Evolutionary conservation across 2,888 invertebrate genomes (phyloP), one percentile per base, ranked within the genome.

Genomic region (Dermolepida albohirtum): DNA sequence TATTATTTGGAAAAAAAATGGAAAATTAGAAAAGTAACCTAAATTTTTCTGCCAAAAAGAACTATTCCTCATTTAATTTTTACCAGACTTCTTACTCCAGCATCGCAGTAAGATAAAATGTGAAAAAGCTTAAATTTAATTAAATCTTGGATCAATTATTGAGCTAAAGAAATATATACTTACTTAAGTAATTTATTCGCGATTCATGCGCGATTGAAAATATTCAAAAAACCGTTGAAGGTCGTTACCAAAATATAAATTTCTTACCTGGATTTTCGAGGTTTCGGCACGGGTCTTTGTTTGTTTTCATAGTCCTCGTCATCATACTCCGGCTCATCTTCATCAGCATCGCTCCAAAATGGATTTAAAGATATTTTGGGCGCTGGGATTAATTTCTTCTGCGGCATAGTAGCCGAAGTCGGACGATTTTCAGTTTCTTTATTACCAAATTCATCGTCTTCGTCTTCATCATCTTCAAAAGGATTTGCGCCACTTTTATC

Each of bases 331-430:
- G 86, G 85, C 39, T 87, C 87, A 73, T 90, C 69, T 6, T 65
- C 90, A 74, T 91, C 91, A 34, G 87, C 89, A 74, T 91, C 91
- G 70, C 89, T 90, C 86, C 89, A 90, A 79, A 93, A 93, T 0
- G 93, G 93, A 85, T 92, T 93, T 14, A 86, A 77, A 75, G 80
- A 85, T 47, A 86, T 84, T 10, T 87, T 87, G 12, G 87, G 86
- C 10, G 78, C 76, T 27, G 69, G 67, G 10, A 78, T 62, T 14
- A 77, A 54, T 65, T 74, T 73, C 47, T 59, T 66, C 43, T 41
- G 57, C n/a, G 12, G 22, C n/a, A 44, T 34, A n/a, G 65, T 74
- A 27, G 65, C 70, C 17, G 29, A 47, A 7, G 62, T 54, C 4
- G 47, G 43, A 43, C 34, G 22, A 49, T 14, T 34, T 8, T 14